Conservation (phyloP, 2,888 invertebrate species). For the Leptinotarsa rubiginosa region DNA sequence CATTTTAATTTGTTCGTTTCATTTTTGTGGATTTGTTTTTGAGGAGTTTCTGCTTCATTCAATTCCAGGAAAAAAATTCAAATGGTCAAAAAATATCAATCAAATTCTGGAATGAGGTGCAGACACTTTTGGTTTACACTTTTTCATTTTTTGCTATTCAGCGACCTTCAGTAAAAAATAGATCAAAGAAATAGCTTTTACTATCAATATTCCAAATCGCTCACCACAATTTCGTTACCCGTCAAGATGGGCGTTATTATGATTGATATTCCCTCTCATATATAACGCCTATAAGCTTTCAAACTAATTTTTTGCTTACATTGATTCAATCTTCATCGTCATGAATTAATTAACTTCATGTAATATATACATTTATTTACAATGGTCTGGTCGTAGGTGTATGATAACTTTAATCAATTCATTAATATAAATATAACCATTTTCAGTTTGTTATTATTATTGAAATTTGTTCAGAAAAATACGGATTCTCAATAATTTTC, state of each 20-base stretch:
- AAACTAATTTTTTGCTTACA: background rate
- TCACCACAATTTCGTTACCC: conserved; percentile 11
- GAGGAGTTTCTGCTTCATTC: no score
- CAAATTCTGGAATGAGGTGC: no score
- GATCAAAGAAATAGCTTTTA: no score
- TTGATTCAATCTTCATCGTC: conserved; percentile 1
- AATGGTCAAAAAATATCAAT: no score
- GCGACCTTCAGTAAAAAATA: no score
- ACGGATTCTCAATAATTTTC: background rate
- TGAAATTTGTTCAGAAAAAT: background rate
- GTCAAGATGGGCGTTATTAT: background rate
- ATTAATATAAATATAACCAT: background rate
- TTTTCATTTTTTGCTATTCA: no score
- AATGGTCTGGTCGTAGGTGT: conserved; percentile 1
- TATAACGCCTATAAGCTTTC: background rate
- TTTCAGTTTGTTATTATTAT: background rate
- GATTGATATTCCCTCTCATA: background rate
- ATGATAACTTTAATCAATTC: conserved; percentile 3
- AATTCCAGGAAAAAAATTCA: no score
- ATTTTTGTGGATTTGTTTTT: no score
- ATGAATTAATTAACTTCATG: conserved; percentile 4
- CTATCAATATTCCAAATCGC: background rate
- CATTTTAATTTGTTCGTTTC: no score
- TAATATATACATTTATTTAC: conserved; percentile 6
- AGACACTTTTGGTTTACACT: no score